Conservation (phyloP, 2,888 invertebrate species). For the Adineta ricciae region DNA sequence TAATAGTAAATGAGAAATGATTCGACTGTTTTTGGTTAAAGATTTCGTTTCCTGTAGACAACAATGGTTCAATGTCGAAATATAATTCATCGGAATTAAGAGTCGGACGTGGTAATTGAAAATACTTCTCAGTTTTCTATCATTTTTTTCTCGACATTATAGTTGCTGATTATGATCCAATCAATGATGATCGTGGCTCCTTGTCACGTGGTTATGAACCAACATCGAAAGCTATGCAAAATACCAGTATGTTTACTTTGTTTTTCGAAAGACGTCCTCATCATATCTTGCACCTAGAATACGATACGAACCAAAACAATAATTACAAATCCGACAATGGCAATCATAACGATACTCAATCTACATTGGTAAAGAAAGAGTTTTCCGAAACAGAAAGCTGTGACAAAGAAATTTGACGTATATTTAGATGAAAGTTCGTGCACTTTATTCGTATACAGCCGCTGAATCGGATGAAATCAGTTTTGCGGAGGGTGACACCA, state of each 20-base stretch:
- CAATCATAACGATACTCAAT: not conserved
- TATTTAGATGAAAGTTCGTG: constrained; percentile 53
- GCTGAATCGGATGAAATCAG: constrained; percentile 82
- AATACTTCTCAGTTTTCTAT: not conserved
- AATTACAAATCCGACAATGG: not conserved
- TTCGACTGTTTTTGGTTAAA: too few relatives aligned
- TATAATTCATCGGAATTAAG: not conserved
- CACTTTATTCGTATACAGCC: constrained; percentile 93
- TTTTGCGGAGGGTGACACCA: constrained; percentile 57
- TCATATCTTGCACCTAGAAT: constrained; percentile 15
- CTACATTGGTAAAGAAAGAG: not conserved
- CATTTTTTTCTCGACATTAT: not conserved
- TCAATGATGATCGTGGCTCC: constrained; percentile 75
- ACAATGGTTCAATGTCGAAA: not conserved
- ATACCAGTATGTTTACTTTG: not conserved
- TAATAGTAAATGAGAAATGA: not conserved
- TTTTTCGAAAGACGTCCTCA: not conserved
- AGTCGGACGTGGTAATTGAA: not conserved
- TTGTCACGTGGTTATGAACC: constrained; percentile 48
- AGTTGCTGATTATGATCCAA: constrained; percentile 80
- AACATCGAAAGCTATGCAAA: constrained; percentile 20
- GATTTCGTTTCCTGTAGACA: not conserved
- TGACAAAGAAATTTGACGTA: not conserved
- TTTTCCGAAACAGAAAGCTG: not conserved
- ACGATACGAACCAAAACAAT: constrained; percentile 23